phyloP scores from a whole-genome alignment of 1,140 invertebrate species.

The Vollenhovia emeryi region DNA sequence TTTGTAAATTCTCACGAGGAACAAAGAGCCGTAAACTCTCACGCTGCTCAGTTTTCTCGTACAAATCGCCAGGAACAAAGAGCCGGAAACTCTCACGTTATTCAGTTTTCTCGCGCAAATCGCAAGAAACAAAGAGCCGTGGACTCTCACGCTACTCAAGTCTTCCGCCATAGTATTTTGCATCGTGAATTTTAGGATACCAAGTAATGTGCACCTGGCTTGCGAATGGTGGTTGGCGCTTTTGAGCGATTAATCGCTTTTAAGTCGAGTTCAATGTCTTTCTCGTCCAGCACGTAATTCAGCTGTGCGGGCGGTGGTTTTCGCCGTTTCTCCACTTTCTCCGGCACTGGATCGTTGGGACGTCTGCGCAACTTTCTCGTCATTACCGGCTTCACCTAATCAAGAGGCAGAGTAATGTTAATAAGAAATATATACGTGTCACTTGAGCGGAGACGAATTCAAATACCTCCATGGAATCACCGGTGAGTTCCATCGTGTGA shows the following conservation, averaged over 20 bases:
- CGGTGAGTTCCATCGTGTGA: constrained; percentile 94
- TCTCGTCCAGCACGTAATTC: constrained; percentile 94
- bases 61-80: no score
- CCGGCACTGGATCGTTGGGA: constrained; percentile 96
- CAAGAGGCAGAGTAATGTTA: background rate
- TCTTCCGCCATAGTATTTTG: background rate
- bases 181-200: constrained; percentile 15
- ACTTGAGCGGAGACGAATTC: background rate
- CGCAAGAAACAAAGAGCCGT: no score
- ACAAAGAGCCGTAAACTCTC: no score
- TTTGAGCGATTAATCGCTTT: constrained; percentile 92
- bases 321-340: constrained; percentile 91
- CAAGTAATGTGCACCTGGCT: constrained; percentile 80
- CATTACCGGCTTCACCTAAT: constrained; percentile 89
- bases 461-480: constrained; percentile 92
- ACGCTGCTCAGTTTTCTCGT: no score
- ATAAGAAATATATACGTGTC: background rate
- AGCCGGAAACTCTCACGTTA: no score
- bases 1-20: background rate
- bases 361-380: constrained; percentile 95
- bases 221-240: constrained; percentile 84
- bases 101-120: no score
- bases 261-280: constrained; percentile 95
- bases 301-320: constrained; percentile 94
- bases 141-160: no score